These are phyloP conservation scores for Orussus abietinus DNA, from an alignment of 1,140 invertebrate genomes.

Conservation along the genomic window DNA sequence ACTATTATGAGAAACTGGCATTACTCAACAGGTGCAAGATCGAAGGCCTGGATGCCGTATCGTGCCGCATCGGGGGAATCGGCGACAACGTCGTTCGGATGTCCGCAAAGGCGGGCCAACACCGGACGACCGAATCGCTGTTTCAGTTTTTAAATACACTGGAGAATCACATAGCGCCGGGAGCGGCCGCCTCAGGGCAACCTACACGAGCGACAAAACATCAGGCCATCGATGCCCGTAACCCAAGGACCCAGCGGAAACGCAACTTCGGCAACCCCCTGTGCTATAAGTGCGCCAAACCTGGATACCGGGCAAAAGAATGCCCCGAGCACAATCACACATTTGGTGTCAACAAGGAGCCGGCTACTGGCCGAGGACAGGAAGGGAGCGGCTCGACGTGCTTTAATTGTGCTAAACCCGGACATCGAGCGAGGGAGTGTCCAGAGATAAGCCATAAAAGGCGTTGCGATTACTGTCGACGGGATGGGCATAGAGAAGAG, in stretches of 20 bases:
- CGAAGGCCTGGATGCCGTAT: conserved; percentile 14
- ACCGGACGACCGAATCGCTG: conserved; percentile 10
- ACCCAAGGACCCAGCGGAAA: conserved; percentile 3
- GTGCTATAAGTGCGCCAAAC: not conserved
- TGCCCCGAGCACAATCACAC: not conserved
- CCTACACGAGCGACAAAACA: not conserved
- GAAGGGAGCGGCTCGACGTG: too few relatives aligned
- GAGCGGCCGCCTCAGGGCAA: too few relatives aligned
- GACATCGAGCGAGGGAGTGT: conserved; percentile 10
- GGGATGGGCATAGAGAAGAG: too few relatives aligned
- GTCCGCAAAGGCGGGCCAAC: conserved; percentile 11
- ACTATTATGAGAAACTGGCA: conserved; percentile 15
- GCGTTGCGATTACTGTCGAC: too few relatives aligned
- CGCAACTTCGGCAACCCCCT: not conserved
- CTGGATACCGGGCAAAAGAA: not conserved
- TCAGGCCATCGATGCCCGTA: conserved; percentile 1
- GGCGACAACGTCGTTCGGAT: conserved; percentile 7
- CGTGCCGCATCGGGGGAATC: conserved; percentile 15
- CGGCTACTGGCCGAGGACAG: too few relatives aligned
- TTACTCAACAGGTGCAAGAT: conserved; percentile 11
- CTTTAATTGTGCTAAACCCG: conserved; percentile 7
- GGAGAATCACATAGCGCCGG: too few relatives aligned
- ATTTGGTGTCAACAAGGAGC: too few relatives aligned
- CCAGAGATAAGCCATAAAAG: too few relatives aligned
- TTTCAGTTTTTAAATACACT: conserved; percentile 10